Evolutionary conservation across 2,888 invertebrate genomes (phyloP), one percentile per base, ranked within the genome.

Genomic region (Xanthia icteritia): DNA sequence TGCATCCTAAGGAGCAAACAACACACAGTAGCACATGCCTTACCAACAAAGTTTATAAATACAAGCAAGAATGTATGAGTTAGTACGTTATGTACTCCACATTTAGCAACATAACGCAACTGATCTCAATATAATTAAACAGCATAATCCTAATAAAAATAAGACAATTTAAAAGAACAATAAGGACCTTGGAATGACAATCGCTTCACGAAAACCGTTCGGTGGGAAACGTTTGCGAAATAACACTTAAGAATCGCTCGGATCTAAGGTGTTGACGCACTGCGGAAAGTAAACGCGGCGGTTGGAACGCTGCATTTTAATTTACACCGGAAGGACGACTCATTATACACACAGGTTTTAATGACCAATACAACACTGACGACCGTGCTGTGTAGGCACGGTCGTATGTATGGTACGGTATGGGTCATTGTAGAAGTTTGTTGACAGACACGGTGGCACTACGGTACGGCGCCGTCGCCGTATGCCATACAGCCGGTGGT

Each of bases 111-210:
- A 75, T 67, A 51, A 73, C 75, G 66, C 74, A 78, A 83, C 72
- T 68, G 78, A 73, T 83, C 76, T 83, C 73, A 73, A 80, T 79
- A 76, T 82, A 85, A 88, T 85, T 86, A 86, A 84, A 81, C 63
- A 75, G 72, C 68, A 82, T 84, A 84, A 85, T 86, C 70, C 73
- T 79, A 88, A 87, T 82, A 88, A 88, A 88, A 89, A 87, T 83
- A 90, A 90, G 74, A 87, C 85, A 82, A 80, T 83, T 74, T 76
- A 70, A 79, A 74, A 87, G 86, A 90, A 93, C 93, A 92, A 92
- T 89, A 90, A 89, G 86, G 91, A 92, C 94, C 94, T 94, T 94
- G 93, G 87, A 73, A 89, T 89, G 92, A 91, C 92, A 93, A 87
- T 89, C 86, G 89, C 81, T 76, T 78, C 77, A 86, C 88, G 73